phyloP scores from a whole-genome alignment of 2,888 invertebrate genomes.

The Cheilosia scutellata region DNA sequence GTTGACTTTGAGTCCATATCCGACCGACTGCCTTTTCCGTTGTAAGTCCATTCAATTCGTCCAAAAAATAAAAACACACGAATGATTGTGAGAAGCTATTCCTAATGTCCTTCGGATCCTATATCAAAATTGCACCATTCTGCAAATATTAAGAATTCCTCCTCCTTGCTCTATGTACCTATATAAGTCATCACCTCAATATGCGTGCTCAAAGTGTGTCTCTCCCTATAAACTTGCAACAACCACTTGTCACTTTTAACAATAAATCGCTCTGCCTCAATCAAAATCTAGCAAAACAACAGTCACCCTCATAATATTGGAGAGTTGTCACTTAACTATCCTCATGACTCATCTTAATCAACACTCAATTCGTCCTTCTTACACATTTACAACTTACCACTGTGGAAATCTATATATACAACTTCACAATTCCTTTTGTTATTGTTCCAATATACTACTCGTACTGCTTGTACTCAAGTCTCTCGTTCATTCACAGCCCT shows the following conservation, averaged over 20 bases:
- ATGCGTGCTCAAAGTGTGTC: slow-evolving; percentile 27
- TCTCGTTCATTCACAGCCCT: slow-evolving; percentile 27
- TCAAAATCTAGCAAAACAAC: slow-evolving; percentile 21
- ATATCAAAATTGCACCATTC: too few relatives aligned
- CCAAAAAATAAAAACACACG: too few relatives aligned
- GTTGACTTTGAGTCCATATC: too few relatives aligned
- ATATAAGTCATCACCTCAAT: slow-evolving; percentile 24
- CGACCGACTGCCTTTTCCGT: too few relatives aligned
- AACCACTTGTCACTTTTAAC: slow-evolving; percentile 34
- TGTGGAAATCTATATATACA: slow-evolving; percentile 47
- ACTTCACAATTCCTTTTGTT: slow-evolving; percentile 36
- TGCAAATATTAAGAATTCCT: too few relatives aligned
- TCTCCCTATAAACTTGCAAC: not conserved
- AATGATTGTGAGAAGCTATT: too few relatives aligned
- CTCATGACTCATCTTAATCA: slow-evolving; percentile 75
- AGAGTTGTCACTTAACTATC: slow-evolving; percentile 64
- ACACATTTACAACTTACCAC: slow-evolving; percentile 64
- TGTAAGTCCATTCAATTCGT: too few relatives aligned
- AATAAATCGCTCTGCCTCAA: slow-evolving; percentile 50
- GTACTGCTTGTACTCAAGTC: not conserved
- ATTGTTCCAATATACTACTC: slow-evolving; percentile 38
- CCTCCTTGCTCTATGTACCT: not conserved
- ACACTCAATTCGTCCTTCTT: slow-evolving; percentile 65
- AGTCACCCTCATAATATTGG: slow-evolving; percentile 3
- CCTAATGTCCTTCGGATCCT: too few relatives aligned